Evolutionary conservation across 2,888 invertebrate genomes (phyloP).

Genomic region (Gymnocheta viridis): DNA sequence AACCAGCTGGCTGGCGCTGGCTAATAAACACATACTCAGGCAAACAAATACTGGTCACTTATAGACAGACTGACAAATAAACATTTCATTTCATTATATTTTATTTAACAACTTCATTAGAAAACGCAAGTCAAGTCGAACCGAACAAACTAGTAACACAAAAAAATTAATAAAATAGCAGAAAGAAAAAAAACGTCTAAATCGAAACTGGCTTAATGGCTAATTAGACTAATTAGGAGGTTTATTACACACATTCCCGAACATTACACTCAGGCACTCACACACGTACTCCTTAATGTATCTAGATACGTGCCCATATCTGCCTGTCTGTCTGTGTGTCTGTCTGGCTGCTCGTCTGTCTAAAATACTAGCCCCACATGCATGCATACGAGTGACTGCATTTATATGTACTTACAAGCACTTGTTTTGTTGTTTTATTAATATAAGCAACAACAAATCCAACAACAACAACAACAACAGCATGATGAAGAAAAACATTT

Average conservation of each 20-base stretch:
- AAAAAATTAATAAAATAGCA: conserved; percentile 8
- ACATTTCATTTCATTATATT: conserved; percentile 55
- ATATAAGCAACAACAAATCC: background rate
- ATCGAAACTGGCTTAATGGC: conserved; percentile 68
- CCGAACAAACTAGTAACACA: conserved; percentile 23
- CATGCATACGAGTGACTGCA: conserved; percentile 1
- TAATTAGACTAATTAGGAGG: conserved; percentile 69
- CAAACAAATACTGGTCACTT: conserved; percentile 40
- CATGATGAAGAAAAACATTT: background rate
- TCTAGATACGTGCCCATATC: background rate
- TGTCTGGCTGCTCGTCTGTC: background rate
- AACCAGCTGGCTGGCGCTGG: conserved; percentile 44
- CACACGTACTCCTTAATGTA: background rate
- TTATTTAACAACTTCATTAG: conserved; percentile 66
- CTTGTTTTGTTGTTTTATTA: conserved; percentile 33
- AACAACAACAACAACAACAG: background rate
- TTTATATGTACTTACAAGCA: background rate
- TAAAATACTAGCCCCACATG: background rate
- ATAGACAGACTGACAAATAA: conserved; percentile 39
- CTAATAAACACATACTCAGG: conserved; percentile 28
- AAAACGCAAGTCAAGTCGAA: conserved; percentile 59
- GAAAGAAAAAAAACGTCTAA: conserved; percentile 29
- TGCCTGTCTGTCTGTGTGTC: background rate
- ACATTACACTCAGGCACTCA: conserved; percentile 14
- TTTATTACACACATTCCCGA: conserved; percentile 61